These are phyloP conservation scores for Neoitamus cyanurus DNA, from an alignment of 2,888 invertebrate genomes.

Conservation along the genomic window DNA sequence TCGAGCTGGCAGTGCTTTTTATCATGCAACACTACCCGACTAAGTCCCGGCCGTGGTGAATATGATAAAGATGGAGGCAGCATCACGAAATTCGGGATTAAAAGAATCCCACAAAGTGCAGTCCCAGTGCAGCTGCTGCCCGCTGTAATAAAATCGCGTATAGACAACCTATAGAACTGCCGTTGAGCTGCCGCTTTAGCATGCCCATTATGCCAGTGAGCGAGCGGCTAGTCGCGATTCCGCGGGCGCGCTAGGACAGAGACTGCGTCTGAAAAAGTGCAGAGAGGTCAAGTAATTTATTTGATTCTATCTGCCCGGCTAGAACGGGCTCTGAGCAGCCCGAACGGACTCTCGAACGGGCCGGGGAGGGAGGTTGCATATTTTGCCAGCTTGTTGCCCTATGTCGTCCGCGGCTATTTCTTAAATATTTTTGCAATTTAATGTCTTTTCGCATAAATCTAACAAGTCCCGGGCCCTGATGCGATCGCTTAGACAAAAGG, in stretches of 20 bases:
- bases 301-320: neutral
- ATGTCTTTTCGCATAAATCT: neutral
- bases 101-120: neutral
- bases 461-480: neutral
- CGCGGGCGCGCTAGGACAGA: neutral
- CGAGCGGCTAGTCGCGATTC: neutral
- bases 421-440: neutral
- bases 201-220: neutral
- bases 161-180: conserved; percentile 14
- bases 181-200: neutral
- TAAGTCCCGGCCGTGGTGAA: neutral
- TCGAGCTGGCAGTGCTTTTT: too few relatives aligned
- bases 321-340: neutral
- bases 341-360: neutral
- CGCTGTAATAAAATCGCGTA: neutral
- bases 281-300: conserved; percentile 27
- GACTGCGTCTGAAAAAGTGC: conserved; percentile 3
- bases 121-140: neutral
- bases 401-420: neutral
- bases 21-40: neutral
- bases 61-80: conserved; percentile 12
- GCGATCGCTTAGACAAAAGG: conserved; percentile 1
- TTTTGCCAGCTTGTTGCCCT: neutral
- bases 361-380: neutral
- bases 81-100: conserved; percentile 24